Evolutionary conservation across 1,140 invertebrate species (phyloP).

Genomic region (Drosophila asahinai): DNA sequence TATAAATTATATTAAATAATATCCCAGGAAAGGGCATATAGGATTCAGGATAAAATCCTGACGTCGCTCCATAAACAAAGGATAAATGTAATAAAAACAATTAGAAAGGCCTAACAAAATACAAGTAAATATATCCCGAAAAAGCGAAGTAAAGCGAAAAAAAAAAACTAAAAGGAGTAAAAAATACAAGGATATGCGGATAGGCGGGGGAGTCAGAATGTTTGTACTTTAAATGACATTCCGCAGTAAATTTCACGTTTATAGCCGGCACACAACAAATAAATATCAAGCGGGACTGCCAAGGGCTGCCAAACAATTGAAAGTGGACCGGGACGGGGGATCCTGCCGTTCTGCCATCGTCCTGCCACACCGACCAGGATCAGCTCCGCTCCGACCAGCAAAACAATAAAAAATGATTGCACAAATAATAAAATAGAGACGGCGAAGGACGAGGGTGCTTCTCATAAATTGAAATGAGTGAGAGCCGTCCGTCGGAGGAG

Average conservation of each 20-base stretch:
- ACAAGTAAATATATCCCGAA: slow-evolving; percentile 43
- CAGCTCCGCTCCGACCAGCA: slow-evolving; percentile 36
- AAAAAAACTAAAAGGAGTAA: slow-evolving; percentile 11
- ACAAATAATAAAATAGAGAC: slow-evolving; percentile 47
- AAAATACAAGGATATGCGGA: slow-evolving; percentile 5
- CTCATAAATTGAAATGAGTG: slow-evolving; percentile 55
- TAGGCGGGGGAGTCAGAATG: slow-evolving; percentile 34
- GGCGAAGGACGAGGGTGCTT: slow-evolving; percentile 12
- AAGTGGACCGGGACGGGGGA: slow-evolving; percentile 32
- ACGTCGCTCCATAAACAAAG: slow-evolving; percentile 21
- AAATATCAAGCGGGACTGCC: slow-evolving; percentile 65
- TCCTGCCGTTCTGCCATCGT: slow-evolving; percentile 26
- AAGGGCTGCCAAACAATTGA: slow-evolving; percentile 45
- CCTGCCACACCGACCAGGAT: slow-evolving; percentile 40
- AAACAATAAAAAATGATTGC: slow-evolving; percentile 65
- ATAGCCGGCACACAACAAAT: slow-evolving; percentile 81
- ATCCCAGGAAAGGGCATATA: not conserved
- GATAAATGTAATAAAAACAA: too few relatives aligned
- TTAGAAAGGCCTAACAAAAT: too few relatives aligned
- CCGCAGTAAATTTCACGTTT: slow-evolving; percentile 83
- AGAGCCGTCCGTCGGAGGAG: slow-evolving; percentile 18
- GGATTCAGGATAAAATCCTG: not conserved
- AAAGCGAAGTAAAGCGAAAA: slow-evolving; percentile 2
- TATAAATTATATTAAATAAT: not conserved
- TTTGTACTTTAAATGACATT: slow-evolving; percentile 84